Evolutionary conservation across 2,797 vertebrate species (phyloP).

Genomic region (Thaleichthys pacificus): DNA sequence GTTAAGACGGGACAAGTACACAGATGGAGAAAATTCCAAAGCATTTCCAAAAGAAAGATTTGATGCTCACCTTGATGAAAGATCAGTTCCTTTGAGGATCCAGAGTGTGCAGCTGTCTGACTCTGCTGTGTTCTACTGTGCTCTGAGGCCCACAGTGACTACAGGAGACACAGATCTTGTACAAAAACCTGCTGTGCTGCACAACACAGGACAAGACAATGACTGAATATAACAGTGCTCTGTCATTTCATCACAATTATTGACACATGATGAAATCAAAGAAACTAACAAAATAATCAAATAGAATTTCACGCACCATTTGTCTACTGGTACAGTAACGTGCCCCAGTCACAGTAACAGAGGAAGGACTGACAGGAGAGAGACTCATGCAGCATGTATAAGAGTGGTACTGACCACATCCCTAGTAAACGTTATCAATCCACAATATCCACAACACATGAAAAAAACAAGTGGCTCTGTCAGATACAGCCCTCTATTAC

Average conservation of each 20-base stretch:
- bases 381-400: no score
- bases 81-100: slow-evolving; percentile 19
- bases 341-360: no score
- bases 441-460: not conserved
- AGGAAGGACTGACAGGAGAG: no score
- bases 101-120: slow-evolving; percentile 23
- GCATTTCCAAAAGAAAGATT: not conserved
- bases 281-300: no score
- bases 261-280: no score
- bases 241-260: no score
- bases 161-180: slow-evolving; percentile 4
- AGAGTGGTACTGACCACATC: fast-evolving
- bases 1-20: not conserved
- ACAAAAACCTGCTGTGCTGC: slow-evolving; percentile 12
- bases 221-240: no score
- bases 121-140: slow-evolving; percentile 25
- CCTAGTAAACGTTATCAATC: slow-evolving; percentile 12
- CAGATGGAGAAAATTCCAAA: no score
- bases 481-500: slow-evolving; percentile 28
- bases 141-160: slow-evolving; percentile 29
- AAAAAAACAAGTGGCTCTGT: not conserved
- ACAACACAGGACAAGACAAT: not conserved
- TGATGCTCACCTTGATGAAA: not conserved
- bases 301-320: no score
- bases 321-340: no score